A percentile compares a stretch with the other conserved stretches of the same genome.
Evolutionary conservation across 2,888 invertebrate genomes (phyloP).

Genomic region (Plagodis pulveraria): DNA sequence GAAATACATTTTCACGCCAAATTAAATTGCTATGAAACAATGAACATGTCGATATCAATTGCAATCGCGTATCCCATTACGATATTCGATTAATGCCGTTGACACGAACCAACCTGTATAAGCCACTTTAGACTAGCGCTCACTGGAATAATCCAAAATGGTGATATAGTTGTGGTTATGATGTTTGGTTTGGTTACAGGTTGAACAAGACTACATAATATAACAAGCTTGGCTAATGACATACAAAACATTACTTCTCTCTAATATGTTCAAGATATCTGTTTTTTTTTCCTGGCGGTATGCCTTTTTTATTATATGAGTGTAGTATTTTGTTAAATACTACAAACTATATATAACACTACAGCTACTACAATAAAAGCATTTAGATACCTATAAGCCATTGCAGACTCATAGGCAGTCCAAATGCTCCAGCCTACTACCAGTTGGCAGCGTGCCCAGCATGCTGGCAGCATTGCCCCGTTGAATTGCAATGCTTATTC

Average conservation of each 20-base stretch:
- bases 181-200: background rate
- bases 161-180: slow-evolving; percentile 4
- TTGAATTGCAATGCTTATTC: too few relatives aligned
- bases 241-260: background rate
- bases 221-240: background rate
- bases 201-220: background rate
- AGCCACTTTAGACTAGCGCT: slow-evolving; percentile 20
- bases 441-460: too few relatives aligned
- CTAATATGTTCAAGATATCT: too few relatives aligned
- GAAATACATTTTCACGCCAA: background rate
- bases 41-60: slow-evolving; percentile 18
- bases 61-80: slow-evolving; percentile 26
- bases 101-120: slow-evolving; percentile 29
- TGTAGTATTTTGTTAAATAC: too few relatives aligned
- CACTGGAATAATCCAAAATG: slow-evolving; percentile 25
- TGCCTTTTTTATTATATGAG: too few relatives aligned
- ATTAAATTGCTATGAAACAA: slow-evolving; percentile 5
- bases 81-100: slow-evolving; percentile 34
- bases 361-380: too few relatives aligned
- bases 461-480: too few relatives aligned
- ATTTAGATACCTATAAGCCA: too few relatives aligned
- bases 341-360: too few relatives aligned
- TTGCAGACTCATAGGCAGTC: too few relatives aligned
- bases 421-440: too few relatives aligned
- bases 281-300: too few relatives aligned